phyloP scores from a whole-genome alignment of 2,797 vertebrate species.

The Brachymystax lenok region DNA sequence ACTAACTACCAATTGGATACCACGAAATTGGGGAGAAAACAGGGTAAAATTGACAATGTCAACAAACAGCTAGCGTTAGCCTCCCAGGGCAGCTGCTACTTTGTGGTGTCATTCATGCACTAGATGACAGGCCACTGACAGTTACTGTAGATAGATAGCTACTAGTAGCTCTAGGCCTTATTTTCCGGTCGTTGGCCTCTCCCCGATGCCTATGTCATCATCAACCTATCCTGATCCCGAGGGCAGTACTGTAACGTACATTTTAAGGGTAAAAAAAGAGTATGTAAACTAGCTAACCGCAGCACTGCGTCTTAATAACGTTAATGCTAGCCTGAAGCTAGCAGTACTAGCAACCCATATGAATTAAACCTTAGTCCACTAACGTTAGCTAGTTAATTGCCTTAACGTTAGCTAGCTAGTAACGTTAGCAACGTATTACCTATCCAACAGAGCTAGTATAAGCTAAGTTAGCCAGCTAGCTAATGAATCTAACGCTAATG shows the following conservation, averaged over 20 bases:
- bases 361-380: neutral
- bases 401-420: neutral
- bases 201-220: neutral
- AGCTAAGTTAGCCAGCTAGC: slow-evolving; percentile 8
- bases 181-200: neutral
- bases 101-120: neutral
- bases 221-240: neutral
- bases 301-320: neutral
- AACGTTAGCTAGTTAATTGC: neutral
- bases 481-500: slow-evolving; percentile 7
- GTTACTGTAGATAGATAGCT: neutral
- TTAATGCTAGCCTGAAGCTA: too few species aligned
- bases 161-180: neutral
- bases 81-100: neutral
- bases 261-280: neutral
- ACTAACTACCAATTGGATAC: neutral
- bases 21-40: neutral
- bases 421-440: neutral
- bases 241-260: neutral
- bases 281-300: neutral
- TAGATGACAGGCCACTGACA: neutral
- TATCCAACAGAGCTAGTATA: neutral
- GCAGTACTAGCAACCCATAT: neutral
- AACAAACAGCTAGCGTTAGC: neutral
- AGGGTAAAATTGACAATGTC: neutral